Base-by-base conservation (phyloP, 1,140 invertebrate species). In the Hesperophylax magnus region DNA sequence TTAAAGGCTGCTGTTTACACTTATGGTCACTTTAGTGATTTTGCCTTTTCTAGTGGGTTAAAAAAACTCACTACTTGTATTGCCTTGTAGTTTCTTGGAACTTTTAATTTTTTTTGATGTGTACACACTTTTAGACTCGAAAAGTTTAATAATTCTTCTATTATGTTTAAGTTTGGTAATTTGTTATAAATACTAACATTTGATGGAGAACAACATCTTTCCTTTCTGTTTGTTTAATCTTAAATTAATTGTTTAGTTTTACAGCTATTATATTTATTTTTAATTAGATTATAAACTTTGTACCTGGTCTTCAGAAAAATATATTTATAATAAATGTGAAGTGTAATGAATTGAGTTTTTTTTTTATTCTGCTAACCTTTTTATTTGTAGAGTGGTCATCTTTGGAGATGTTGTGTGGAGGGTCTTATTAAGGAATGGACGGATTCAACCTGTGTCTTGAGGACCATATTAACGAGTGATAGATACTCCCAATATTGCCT, bases 251-350 rank as follows among this genome's bases (percentile, higher is more conserved):
- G 17, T 58, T 65, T 52, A 47, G 11, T 47, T 58, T 11, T 72
- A 60, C 14, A 79, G 24, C 27, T 54, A 22, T 47, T 80, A 24
- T 74, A 75, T 53, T 79, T 54, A 71, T 34, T 27, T 79, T 27
- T 63, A 75, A 54, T 53, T 75, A 75, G 58, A 61, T 72, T 72
- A 79, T 72, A 67, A 63, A 80, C 72, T 63, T 65, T 80, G 78
- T 80, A 80, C 78, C 78, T 80, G 78, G 18, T 74, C 78, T 80
- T 80, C 78, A 80, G 78, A 80, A 74, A 79, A 61, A 80, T 53
- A 80, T 80, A 61, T 79, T 79, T 80, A 80, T 61, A 80, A 80
- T 80, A 79, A 79, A 79, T 71, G 65, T 79, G 53, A 79, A 71
- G 18, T 79, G 24, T 53, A 79, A 27, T 58, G 3, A 27, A 54